Base-by-base conservation (phyloP, 2,888 invertebrate species). In the Agrochola lychnidis region DNA sequence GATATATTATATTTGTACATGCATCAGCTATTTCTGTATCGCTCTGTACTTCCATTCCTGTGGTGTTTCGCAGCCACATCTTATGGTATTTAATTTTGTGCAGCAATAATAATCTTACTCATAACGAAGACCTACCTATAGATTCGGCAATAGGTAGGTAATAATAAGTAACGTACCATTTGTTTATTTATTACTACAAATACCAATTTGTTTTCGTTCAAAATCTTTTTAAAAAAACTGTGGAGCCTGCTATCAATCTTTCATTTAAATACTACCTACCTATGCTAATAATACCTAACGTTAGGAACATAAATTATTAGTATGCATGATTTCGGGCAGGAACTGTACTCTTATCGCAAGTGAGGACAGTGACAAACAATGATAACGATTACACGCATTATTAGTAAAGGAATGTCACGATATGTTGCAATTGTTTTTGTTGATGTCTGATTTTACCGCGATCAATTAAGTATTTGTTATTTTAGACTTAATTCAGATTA, bases 1-100 rank as follows among this genome's bases (percentile, higher is more conserved):
- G 93, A 94, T 94, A 94, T 93, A 94, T 92, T 85, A 76, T 78
- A 82, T 83, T 82, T 82, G 86, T 92, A 93, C 92, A 94, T 94
- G 93, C 93, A 93, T 93, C 92, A 90, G 92, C 90, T 95, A 95
- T 94, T 94, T 94, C 92, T 93, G 94, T 92, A 90, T 90, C 90
- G 89, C 87, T 90, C 88, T 91, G 91, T 92, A 91, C 89, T 90
- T 90, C 90, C 89, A 91, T 90, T 88, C 87, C 88, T 85, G 89
- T 88, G 88, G 88, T 86, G 86, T 89, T 73, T 73, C 70, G 67
- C 71, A 73, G 73, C 73, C 25, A 70, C 62, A 77, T 79, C 76
- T 78, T 79, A 70, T 75, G 63, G 73, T 78, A 74, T 82, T 82
- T 67, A 66, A 74, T 72, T 67, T 85, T 82, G 53, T 77, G 66